Conservation (phyloP, 1,140 invertebrate species). For the Bombyx mandarina region DNA sequence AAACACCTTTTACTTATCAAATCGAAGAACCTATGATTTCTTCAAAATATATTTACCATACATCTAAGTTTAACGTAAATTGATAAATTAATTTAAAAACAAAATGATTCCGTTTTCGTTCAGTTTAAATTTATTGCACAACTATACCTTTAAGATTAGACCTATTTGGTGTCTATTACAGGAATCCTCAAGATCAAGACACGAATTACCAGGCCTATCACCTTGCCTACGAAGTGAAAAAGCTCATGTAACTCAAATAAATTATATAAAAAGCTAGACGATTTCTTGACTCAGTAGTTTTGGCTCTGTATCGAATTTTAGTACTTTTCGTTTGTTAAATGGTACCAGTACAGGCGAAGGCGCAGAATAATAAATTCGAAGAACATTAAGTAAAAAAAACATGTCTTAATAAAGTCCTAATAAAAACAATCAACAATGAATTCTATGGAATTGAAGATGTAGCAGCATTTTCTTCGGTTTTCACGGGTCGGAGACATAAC, state of each 20-base stretch:
- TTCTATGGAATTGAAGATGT: too few relatives aligned
- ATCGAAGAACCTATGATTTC: neutral
- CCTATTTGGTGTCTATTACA: constrained; percentile 66
- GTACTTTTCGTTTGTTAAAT: too few relatives aligned
- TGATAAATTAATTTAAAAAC: neutral
- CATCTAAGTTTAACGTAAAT: neutral
- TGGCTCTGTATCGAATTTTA: constrained; percentile 2
- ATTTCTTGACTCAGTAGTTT: constrained; percentile 42
- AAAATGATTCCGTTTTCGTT: neutral
- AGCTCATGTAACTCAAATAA: constrained; percentile 92
- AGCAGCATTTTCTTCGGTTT: too few relatives aligned
- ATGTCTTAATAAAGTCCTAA: too few relatives aligned
- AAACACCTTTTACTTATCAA: too few relatives aligned
- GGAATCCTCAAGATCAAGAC: constrained; percentile 84
- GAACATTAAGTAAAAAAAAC: too few relatives aligned
- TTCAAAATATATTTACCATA: neutral
- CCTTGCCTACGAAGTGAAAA: constrained; percentile 99
- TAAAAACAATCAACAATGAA: too few relatives aligned
- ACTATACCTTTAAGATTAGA: constrained; percentile 13
- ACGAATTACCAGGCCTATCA: constrained; percentile 95
- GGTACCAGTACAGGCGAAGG: too few relatives aligned
- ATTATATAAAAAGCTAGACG: constrained; percentile 51
- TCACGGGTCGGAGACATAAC: too few relatives aligned
- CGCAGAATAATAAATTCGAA: too few relatives aligned
- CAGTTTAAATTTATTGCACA: constrained; percentile 1